These are phyloP conservation scores for Leuciscus waleckii DNA, from an alignment of 2,797 vertebrate genomes.

Conservation along the genomic window DNA sequence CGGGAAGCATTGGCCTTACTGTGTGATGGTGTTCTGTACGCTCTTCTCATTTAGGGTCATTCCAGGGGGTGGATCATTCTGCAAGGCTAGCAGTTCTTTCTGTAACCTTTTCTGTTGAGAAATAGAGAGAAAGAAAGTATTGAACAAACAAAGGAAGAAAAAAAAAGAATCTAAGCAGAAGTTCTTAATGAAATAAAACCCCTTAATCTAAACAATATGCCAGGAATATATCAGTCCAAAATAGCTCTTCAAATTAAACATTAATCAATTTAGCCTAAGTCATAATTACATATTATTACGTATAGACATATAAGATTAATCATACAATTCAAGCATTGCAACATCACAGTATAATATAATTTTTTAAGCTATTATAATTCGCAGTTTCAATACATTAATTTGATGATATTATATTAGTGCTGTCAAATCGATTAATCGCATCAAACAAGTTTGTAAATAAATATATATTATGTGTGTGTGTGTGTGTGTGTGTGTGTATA, in stretches of 20 bases:
- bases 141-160: neutral
- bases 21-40: slow-evolving; percentile 98
- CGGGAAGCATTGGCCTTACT: slow-evolving; percentile 79
- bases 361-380: no score
- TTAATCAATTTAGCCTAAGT: neutral
- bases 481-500: neutral
- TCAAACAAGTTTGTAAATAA: no score
- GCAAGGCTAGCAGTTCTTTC: slow-evolving; percentile 98
- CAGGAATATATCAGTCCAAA: neutral
- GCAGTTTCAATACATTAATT: no score
- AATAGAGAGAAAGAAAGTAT: slow-evolving; percentile 61
- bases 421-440: no score
- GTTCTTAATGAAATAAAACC: neutral
- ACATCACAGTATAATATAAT: neutral
- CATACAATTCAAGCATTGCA: no score
- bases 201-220: neutral
- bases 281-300: neutral
- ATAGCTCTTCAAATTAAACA: neutral
- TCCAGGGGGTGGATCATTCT: slow-evolving; percentile 97
- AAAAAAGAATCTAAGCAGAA: neutral
- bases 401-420: no score
- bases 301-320: no score
- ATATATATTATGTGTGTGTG: no score
- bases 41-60: slow-evolving; percentile 99
- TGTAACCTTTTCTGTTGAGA: slow-evolving; percentile 91